Evolutionary conservation across 1,140 invertebrate genomes (phyloP).

Genomic region (Sycobia sp.): DNA sequence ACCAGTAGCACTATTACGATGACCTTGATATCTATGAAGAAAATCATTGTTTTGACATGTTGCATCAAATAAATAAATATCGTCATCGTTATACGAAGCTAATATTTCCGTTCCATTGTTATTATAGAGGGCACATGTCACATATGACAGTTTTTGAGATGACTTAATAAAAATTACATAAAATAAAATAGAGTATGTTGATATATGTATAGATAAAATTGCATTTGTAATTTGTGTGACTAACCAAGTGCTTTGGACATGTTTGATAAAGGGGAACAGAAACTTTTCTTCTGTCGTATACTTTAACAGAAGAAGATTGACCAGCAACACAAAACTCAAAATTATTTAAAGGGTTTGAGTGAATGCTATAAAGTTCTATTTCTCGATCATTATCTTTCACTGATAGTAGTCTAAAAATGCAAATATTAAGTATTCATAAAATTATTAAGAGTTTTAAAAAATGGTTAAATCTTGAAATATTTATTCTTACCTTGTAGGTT

Average conservation of each 20-base stretch:
- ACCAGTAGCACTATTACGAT: constrained; percentile 76
- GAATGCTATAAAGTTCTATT: constrained; percentile 84
- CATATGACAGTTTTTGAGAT: constrained; percentile 60
- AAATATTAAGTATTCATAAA: constrained; percentile 27
- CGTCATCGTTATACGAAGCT: constrained; percentile 91
- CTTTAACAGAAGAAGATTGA: constrained; percentile 65
- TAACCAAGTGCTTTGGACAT: constrained; percentile 65
- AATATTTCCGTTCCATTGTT: constrained; percentile 89
- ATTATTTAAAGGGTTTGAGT: constrained; percentile 78
- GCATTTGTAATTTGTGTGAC: not conserved
- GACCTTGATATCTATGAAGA: constrained; percentile 79
- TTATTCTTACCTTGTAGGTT: constrained; percentile 67
- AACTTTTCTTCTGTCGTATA: constrained; percentile 76
- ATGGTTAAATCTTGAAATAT: not conserved
- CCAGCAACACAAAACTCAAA: constrained; percentile 85
- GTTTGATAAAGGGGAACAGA: constrained; percentile 59
- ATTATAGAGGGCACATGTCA: constrained; percentile 90
- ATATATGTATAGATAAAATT: not conserved
- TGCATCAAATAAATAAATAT: constrained; percentile 90
- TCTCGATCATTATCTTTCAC: constrained; percentile 68
- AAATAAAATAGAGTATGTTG: not conserved
- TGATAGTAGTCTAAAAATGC: constrained; percentile 67
- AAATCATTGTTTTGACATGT: constrained; percentile 65
- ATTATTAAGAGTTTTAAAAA: constrained; percentile 23
- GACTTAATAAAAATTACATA: constrained; percentile 23